Evolutionary conservation across 2,888 invertebrate genomes (phyloP).

Genomic region (Strigamia transsilvanica): DNA sequence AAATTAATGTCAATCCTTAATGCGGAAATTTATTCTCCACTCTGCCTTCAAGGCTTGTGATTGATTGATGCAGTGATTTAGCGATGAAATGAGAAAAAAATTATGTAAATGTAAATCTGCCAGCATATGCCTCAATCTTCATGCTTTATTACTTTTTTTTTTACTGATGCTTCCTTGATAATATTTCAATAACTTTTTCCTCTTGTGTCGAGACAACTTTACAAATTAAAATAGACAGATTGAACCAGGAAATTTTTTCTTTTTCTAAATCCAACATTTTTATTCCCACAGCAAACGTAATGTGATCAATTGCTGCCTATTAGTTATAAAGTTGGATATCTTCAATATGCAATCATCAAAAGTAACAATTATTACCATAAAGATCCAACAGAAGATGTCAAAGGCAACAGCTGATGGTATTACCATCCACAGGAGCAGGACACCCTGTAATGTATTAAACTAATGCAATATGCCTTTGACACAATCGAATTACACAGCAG

Average conservation of each 20-base stretch:
- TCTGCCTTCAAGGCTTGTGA: slow-evolving; percentile 45
- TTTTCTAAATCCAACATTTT: neutral
- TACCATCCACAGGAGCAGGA: neutral
- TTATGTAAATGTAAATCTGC: slow-evolving; percentile 42
- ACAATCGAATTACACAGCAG: neutral
- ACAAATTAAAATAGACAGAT: slow-evolving; percentile 42
- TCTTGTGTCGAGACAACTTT: slow-evolving; percentile 24
- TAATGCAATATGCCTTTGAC: neutral
- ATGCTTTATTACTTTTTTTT: slow-evolving; percentile 43
- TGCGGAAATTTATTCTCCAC: slow-evolving; percentile 17
- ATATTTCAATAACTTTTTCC: slow-evolving; percentile 43
- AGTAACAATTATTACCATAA: neutral
- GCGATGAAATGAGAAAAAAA: slow-evolving; percentile 45
- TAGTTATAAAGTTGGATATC: too few relatives aligned
- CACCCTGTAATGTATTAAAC: neutral
- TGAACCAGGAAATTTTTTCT: neutral
- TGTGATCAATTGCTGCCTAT: neutral
- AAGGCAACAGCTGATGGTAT: neutral
- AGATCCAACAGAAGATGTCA: too few relatives aligned
- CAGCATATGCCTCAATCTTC: slow-evolving; percentile 39
- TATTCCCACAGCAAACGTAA: neutral
- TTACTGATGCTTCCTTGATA: slow-evolving; percentile 45
- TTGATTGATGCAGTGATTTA: slow-evolving; percentile 48
- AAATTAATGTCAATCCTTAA: slow-evolving; percentile 37
- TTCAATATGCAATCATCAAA: neutral